Evolutionary conservation across 2,113 vertebrate genomes (phyloP).

Genomic region (Plestiodon gilberti): DNA sequence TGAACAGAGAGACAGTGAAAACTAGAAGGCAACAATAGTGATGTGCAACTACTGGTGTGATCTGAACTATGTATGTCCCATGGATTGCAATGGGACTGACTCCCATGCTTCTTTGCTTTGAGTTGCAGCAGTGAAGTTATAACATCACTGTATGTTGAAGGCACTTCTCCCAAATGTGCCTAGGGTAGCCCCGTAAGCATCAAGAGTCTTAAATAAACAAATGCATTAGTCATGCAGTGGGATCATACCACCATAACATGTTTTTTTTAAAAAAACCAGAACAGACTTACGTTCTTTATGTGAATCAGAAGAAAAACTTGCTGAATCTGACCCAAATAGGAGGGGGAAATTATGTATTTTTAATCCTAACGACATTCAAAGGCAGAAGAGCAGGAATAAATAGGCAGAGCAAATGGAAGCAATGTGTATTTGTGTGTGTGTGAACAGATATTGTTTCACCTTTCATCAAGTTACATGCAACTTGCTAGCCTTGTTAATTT

Average conservation of each 20-base stretch:
- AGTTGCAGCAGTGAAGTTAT: slow-evolving; percentile 26
- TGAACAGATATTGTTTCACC: not conserved
- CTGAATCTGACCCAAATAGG: slow-evolving; percentile 32
- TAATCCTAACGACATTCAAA: slow-evolving; percentile 12
- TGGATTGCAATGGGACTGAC: not conserved
- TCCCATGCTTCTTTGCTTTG: not conserved
- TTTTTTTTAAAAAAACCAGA: slow-evolving; percentile 37
- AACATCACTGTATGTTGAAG: slow-evolving; percentile 40
- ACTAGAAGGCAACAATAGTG: not conserved
- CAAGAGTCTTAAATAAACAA: slow-evolving; percentile 59
- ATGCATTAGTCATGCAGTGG: slow-evolving; percentile 55
- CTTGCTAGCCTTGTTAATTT: not conserved
- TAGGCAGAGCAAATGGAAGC: not conserved
- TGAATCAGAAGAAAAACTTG: slow-evolving; percentile 51
- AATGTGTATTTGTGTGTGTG: not conserved
- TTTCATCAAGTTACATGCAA: not conserved
- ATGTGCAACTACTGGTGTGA: not conserved
- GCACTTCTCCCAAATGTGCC: slow-evolving; percentile 19
- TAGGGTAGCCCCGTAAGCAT: slow-evolving; percentile 52
- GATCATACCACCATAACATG: not conserved
- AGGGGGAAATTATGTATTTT: slow-evolving; percentile 18
- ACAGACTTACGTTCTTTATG: slow-evolving; percentile 49
- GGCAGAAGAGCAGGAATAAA: not conserved
- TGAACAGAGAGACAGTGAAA: not conserved
- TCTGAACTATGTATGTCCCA: not conserved